Percentiles rank a stretch among this genome's conserved stretches.
Conservation (phyloP, 1,140 invertebrate species). For the Centruroides sculpturatus region DNA sequence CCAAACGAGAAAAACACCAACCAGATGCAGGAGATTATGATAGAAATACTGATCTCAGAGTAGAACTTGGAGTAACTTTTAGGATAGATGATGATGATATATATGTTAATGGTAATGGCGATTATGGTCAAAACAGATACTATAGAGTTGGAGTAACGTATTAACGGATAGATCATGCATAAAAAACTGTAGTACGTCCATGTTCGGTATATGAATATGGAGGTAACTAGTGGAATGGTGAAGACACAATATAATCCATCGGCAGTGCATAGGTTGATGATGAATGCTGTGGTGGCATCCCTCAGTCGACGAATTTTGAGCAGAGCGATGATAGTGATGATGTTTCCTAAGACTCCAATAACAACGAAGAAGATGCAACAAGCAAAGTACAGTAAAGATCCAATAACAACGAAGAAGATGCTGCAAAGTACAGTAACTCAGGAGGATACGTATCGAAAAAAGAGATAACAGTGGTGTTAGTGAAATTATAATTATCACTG, state of each 20-base stretch:
- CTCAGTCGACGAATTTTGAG: not conserved
- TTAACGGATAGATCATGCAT: constrained; percentile 60
- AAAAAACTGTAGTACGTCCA: constrained; percentile 56
- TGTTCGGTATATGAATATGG: constrained; percentile 49
- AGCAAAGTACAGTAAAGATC: too few species aligned
- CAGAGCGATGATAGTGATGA: not conserved
- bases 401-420: too few species aligned
- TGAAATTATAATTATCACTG: too few species aligned
- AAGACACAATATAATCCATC: constrained; percentile 67
- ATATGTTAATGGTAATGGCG: constrained; percentile 71
- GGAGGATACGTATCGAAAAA: too few species aligned
- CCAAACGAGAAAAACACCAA: constrained; percentile 45
- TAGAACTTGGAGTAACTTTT: constrained; percentile 31
- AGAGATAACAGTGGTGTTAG: too few species aligned
- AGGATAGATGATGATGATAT: constrained; percentile 74
- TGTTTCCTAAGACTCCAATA: not conserved
- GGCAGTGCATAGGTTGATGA: constrained; percentile 61
- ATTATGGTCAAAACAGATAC: constrained; percentile 72
- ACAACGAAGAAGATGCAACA: not conserved
- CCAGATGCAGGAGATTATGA: constrained; percentile 46
- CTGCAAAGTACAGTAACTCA: too few species aligned
- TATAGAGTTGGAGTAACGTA: constrained; percentile 71
- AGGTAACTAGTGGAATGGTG: constrained; percentile 38
- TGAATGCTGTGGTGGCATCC: constrained; percentile 67
- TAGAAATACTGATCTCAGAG: constrained; percentile 16